phyloP scores from a whole-genome alignment of 1,140 invertebrate species.

The Apis laboriosa region DNA sequence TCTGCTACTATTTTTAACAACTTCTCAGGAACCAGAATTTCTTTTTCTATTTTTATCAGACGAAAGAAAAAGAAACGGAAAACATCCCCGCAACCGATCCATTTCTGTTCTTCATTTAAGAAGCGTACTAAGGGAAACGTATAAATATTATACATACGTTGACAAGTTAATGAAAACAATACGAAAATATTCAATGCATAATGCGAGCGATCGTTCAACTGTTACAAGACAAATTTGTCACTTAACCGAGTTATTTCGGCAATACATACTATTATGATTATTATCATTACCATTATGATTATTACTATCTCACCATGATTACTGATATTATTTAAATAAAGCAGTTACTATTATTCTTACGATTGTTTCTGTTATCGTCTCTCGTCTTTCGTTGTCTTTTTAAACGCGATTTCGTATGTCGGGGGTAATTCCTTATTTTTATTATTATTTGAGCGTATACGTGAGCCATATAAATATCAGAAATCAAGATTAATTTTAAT shows the following conservation, averaged over 20 bases:
- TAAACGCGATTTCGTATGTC: background rate
- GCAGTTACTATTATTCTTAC: conserved; percentile 68
- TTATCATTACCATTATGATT: conserved; percentile 23
- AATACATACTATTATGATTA: conserved; percentile 53
- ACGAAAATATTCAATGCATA: background rate
- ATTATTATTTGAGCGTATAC: background rate
- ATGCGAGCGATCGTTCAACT: conserved; percentile 49
- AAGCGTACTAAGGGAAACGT: background rate
- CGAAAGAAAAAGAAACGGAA: background rate
- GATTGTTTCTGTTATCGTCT: conserved; percentile 54
- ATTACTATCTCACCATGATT: conserved; percentile 51
- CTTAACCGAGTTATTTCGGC: conserved; percentile 60
- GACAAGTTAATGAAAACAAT: conserved; percentile 10
- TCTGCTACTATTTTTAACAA: conserved; percentile 7
- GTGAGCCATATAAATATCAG: too few species aligned
- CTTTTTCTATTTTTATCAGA: conserved; percentile 11
- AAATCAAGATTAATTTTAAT: too few species aligned
- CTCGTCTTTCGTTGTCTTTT: conserved; percentile 13
- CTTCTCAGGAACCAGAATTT: too few species aligned
- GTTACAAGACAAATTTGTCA: conserved; percentile 59
- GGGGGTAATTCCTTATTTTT: background rate
- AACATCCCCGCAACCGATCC: conserved; percentile 34
- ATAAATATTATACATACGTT: conserved; percentile 38
- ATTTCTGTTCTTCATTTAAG: conserved; percentile 29
- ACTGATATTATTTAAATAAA: conserved; percentile 72